phyloP scores from a whole-genome alignment of 2,888 invertebrate genomes.

The Drosophila pegasa region DNA sequence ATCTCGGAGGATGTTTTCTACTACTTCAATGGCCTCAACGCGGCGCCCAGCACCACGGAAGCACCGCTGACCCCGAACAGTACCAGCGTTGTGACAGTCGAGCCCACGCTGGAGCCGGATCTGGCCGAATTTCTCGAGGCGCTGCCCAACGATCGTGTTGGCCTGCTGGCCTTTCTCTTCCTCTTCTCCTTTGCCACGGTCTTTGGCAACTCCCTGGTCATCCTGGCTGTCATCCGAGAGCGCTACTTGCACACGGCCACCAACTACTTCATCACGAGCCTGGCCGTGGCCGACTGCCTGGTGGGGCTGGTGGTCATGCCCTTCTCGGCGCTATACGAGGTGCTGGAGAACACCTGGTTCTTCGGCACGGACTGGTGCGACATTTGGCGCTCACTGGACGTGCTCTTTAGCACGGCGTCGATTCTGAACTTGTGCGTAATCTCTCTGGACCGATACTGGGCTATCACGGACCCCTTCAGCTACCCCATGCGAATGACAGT shows the following conservation, averaged over 20 bases:
- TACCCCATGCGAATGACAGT: constrained; percentile 98
- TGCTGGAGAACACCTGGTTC: constrained; percentile 95
- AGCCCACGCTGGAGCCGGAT: constrained; percentile 81
- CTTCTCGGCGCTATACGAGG: constrained; percentile 96
- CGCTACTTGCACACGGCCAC: constrained; percentile 98
- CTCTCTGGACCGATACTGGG: constrained; percentile 98
- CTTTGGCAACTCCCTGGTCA: constrained; percentile 97
- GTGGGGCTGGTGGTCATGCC: constrained; percentile 99
- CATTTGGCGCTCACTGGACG: constrained; percentile 98
- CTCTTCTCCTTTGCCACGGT: constrained; percentile 96
- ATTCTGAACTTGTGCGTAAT: constrained; percentile 99
- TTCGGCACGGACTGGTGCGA: constrained; percentile 99
- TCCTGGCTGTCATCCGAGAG: constrained; percentile 96
- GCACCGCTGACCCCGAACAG: constrained; percentile 49
- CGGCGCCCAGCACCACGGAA: constrained; percentile 61
- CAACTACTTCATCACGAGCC: constrained; percentile 98
- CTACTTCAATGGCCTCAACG: constrained; percentile 81
- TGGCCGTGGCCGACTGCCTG: constrained; percentile 98
- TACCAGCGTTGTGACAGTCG: constrained; percentile 22
- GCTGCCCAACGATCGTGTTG: constrained; percentile 89
- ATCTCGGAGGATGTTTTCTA: constrained; percentile 83
- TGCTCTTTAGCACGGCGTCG: constrained; percentile 98
- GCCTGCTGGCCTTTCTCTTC: constrained; percentile 92
- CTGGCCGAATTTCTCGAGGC: constrained; percentile 84
- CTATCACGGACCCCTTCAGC: constrained; percentile 98